A percentile compares a stretch with the other conserved stretches of the same genome.
Conservation (phyloP, 1,140 invertebrate species). For the Dufourea novaeangliae region DNA sequence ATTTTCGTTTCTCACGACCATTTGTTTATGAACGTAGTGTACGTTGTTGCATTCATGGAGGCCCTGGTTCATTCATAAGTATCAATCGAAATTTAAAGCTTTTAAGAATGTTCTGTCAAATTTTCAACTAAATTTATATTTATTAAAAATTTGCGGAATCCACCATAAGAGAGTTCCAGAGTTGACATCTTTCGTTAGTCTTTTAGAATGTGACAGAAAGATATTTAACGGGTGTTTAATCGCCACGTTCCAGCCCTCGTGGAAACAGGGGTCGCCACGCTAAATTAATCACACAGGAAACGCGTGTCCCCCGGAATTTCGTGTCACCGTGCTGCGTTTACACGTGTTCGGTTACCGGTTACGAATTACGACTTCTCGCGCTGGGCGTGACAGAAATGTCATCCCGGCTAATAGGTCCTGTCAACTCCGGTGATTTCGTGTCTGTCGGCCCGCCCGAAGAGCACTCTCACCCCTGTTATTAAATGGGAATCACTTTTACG, state of each 20-base stretch:
- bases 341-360: slow-evolving; percentile 67
- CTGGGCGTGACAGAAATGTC: slow-evolving; percentile 58
- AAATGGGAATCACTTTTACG: slow-evolving; percentile 12
- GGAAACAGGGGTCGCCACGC: slow-evolving; percentile 11
- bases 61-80: slow-evolving; percentile 37
- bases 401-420: slow-evolving; percentile 69
- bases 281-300: slow-evolving; percentile 62
- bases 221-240: slow-evolving; percentile 52
- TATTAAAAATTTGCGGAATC: too few species aligned
- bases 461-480: slow-evolving; percentile 12
- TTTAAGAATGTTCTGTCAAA: too few species aligned
- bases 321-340: slow-evolving; percentile 56
- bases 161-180: too few species aligned
- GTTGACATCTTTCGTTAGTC: too few species aligned
- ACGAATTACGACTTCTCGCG: slow-evolving; percentile 64
- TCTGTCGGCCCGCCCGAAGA: slow-evolving; percentile 23
- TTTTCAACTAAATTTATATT: too few species aligned
- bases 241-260: slow-evolving; percentile 17
- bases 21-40: slow-evolving; percentile 41
- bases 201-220: neutral
- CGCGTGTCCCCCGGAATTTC: slow-evolving; percentile 9
- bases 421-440: slow-evolving; percentile 54
- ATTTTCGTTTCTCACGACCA: slow-evolving; percentile 46
- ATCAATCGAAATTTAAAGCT: too few species aligned
- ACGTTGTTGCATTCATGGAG: slow-evolving; percentile 8